Evolutionary conservation across 2,888 invertebrate genomes (phyloP).

Genomic region (Camponotus fellah): DNA sequence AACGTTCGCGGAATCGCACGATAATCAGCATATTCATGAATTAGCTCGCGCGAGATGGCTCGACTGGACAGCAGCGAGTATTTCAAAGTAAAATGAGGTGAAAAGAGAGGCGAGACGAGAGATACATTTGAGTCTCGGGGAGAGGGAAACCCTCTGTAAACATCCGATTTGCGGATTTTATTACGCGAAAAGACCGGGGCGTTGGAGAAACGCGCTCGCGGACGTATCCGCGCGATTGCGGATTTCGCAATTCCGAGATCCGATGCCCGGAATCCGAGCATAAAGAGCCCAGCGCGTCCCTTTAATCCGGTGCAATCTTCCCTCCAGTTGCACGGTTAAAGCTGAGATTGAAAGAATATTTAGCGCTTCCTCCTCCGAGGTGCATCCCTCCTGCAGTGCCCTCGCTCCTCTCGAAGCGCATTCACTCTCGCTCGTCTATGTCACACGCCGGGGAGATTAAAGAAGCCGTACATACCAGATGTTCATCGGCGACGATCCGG

Average conservation of each 20-base stretch:
- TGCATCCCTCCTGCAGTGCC: conserved; percentile 13
- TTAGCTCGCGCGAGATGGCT: conserved; percentile 56
- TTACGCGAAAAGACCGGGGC: conserved; percentile 48
- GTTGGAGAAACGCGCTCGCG: conserved; percentile 12
- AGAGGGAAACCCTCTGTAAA: conserved; percentile 70
- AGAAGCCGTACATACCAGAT: conserved; percentile 79
- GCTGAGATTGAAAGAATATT: conserved; percentile 69
- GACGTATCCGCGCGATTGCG: conserved; percentile 17
- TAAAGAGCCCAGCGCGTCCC: conserved; percentile 26
- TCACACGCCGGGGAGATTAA: conserved; percentile 81
- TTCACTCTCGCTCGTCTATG: conserved; percentile 28
- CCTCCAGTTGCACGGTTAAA: conserved; percentile 51
- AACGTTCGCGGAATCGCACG: conserved; percentile 55
- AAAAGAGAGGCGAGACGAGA: background rate
- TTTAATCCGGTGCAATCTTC: conserved; percentile 69
- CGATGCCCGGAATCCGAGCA: conserved; percentile 43
- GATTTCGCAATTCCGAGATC: conserved; percentile 32
- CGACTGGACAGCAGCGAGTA: conserved; percentile 68
- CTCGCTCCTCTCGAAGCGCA: conserved; percentile 34
- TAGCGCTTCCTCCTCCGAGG: conserved; percentile 50
- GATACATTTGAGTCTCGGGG: conserved; percentile 24
- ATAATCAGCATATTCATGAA: conserved; percentile 81
- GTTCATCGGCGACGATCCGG: conserved; percentile 76
- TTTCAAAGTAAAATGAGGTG: conserved; percentile 76
- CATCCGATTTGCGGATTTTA: conserved; percentile 71